phyloP scores from a whole-genome alignment of 2,113 vertebrate genomes.

The Macaca fascicularis region T2T-MFA8v1.1 NC_088386.1:41301001-41301500 shows the following conservation, averaged over 20 bases:
- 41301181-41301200: constrained; percentile 31
- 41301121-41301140: constrained; percentile 29
- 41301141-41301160: constrained; percentile 56
- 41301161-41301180: not conserved
- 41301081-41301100: not conserved
- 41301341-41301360: constrained; percentile 91
- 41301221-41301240: constrained; percentile 18
- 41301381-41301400: constrained; percentile 95
- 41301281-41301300: constrained; percentile 87
- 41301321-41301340: constrained; percentile 91
- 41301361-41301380: constrained; percentile 90
- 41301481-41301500: constrained; percentile 90
- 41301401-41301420: constrained; percentile 91
- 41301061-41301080: not conserved
- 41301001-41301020: not conserved
- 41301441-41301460: constrained; percentile 90
- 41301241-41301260: constrained; percentile 75
- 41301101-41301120: not conserved
- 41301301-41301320: constrained; percentile 91
- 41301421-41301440: constrained; percentile 87
- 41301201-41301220: not conserved
- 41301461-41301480: constrained; percentile 94
- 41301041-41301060: accelerated
- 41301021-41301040: not conserved
- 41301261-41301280: constrained; percentile 83